Conservation (phyloP, 2,888 invertebrate genomes). For the Crioceris asparagi region DNA sequence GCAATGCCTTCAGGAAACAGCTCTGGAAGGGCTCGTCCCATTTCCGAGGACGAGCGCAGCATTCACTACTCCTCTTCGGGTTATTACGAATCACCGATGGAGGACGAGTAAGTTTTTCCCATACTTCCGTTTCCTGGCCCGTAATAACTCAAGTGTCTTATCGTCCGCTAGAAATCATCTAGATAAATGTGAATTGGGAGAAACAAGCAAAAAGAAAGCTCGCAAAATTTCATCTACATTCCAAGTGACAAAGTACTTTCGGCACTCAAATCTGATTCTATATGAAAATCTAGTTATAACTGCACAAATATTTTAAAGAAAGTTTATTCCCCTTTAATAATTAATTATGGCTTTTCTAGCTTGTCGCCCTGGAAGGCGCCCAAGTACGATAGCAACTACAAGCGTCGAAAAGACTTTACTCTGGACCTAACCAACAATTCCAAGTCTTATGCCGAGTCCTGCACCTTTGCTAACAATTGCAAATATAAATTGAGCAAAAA, state of each 20-base stretch:
- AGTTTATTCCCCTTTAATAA: too few relatives aligned
- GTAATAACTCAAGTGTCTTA: too few relatives aligned
- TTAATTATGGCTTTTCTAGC: too few relatives aligned
- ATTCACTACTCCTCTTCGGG: conserved; percentile 62
- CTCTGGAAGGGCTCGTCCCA: conserved; percentile 17
- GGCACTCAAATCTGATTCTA: too few relatives aligned
- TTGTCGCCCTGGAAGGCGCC: conserved; percentile 40
- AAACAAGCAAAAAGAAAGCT: too few relatives aligned
- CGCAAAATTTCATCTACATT: too few relatives aligned
- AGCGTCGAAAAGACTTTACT: conserved; percentile 51
- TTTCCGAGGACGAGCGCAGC: conserved; percentile 60
- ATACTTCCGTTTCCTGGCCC: too few relatives aligned
- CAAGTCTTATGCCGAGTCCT: conserved; percentile 16
- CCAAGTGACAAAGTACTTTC: too few relatives aligned
- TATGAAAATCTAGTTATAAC: too few relatives aligned
- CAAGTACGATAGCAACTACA: conserved; percentile 25
- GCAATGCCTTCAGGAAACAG: conserved; percentile 34
- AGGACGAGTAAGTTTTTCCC: conserved; percentile 46
- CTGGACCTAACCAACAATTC: conserved; percentile 49
- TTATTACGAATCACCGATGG: conserved; percentile 63
- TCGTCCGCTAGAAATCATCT: too few relatives aligned
- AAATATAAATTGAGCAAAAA: conserved; percentile 18
- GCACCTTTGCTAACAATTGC: conserved; percentile 14
- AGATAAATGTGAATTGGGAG: too few relatives aligned
- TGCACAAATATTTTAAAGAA: too few relatives aligned